Evolutionary conservation across 2,113 vertebrate species (phyloP).

Genomic region (Taurulus bubalis): DNA sequence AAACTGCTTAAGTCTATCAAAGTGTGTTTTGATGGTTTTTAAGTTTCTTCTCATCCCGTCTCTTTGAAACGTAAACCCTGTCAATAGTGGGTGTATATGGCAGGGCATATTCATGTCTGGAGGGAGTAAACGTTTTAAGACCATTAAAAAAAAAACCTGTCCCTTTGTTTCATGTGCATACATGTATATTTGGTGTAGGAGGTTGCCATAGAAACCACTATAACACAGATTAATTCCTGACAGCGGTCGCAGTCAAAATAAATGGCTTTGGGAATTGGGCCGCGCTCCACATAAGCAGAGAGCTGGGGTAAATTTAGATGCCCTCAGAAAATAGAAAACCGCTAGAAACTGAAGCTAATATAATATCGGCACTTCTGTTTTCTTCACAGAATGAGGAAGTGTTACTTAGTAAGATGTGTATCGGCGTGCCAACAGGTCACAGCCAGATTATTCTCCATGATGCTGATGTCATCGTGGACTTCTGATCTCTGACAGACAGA

Average conservation of each 20-base stretch:
- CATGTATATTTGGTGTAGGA: constrained; percentile 74
- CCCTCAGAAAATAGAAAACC: constrained; percentile 24
- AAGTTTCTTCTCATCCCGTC: constrained; percentile 22
- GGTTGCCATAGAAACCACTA: constrained; percentile 77
- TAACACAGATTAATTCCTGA: constrained; percentile 78
- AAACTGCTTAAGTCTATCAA: constrained; percentile 46
- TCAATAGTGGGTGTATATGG: constrained; percentile 33
- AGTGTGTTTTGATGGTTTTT: constrained; percentile 50
- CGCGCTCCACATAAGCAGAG: constrained; percentile 75
- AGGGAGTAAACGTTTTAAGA: constrained; percentile 45
- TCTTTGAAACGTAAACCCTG: constrained; percentile 62
- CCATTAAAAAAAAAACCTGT: constrained; percentile 8
- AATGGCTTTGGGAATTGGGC: constrained; percentile 85
- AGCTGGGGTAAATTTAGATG: constrained; percentile 79
- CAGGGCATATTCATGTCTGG: constrained; percentile 27
- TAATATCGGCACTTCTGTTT: not conserved
- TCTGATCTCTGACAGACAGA: not conserved
- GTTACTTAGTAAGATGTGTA: not conserved
- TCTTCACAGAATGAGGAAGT: not conserved
- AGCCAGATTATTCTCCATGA: not conserved
- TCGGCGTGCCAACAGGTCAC: not conserved
- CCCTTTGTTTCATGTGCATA: constrained; percentile 65
- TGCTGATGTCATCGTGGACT: not conserved
- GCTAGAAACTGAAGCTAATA: constrained; percentile 13
- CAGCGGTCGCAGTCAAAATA: constrained; percentile 79